Conservation (phyloP, 2,888 invertebrate genomes). For the Parthenolecanium corni region DNA sequence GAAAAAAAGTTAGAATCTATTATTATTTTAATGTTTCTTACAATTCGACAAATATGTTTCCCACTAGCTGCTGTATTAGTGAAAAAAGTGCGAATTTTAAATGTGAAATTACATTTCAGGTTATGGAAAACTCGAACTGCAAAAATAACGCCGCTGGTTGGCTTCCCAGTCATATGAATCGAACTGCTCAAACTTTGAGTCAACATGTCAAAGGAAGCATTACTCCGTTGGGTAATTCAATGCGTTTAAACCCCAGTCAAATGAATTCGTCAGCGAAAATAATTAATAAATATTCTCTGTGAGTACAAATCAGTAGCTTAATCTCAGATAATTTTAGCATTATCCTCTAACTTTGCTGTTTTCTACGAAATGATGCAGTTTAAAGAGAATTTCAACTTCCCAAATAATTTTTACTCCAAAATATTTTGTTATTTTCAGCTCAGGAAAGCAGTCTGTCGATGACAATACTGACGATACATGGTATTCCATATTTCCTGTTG, state of each 20-base stretch:
- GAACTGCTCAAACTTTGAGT: conserved; percentile 61
- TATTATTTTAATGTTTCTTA: too few relatives aligned
- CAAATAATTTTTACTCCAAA: too few relatives aligned
- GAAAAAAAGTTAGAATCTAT: conserved; percentile 56
- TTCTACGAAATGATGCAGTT: too few relatives aligned
- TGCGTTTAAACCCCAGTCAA: conserved; percentile 33
- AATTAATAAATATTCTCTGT: background rate
- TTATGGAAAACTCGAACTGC: conserved; percentile 70
- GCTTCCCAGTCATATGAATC: conserved; percentile 83
- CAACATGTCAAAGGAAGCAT: conserved; percentile 52
- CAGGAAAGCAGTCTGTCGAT: conserved; percentile 37
- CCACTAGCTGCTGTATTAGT: too few relatives aligned
- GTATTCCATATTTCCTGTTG: conserved; percentile 97
- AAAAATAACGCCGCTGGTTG: conserved; percentile 92
- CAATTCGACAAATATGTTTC: too few relatives aligned
- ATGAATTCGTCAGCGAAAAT: conserved; percentile 33
- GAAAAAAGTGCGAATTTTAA: too few relatives aligned
- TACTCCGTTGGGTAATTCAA: conserved; percentile 38
- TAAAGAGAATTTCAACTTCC: too few relatives aligned
- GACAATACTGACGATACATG: conserved; percentile 71
- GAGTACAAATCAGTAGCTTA: too few relatives aligned
- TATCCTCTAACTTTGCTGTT: too few relatives aligned
- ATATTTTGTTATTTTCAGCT: background rate
- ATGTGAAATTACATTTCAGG: too few relatives aligned
- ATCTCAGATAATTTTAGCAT: too few relatives aligned